Evolutionary conservation across 2,888 invertebrate species (phyloP), one percentile per base, ranked within the genome.

Genomic region (Therioaphis trifolii): DNA sequence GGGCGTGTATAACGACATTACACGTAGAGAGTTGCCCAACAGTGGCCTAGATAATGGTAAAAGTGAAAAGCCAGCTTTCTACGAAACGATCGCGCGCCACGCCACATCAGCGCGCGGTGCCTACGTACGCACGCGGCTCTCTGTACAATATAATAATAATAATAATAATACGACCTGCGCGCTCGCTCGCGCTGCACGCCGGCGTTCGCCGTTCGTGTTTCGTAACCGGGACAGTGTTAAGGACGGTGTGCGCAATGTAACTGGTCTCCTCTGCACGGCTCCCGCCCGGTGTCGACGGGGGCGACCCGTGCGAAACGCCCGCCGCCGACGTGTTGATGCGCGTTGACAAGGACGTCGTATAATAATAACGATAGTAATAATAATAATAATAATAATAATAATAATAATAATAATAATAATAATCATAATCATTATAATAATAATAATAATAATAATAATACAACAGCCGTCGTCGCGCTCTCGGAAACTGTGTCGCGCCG

Each of bases 11-110:
- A 35, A 35, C 7, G 7, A 35, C 7, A 35, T 35, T 35, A 35
- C 7, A 35, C 11, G 9, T 55, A 80, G 80, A 82, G 82, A 82
- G 82, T 82, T 82, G 82, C 82, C 18, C 74, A 82, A 82, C 82
- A 18, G 74, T 58, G 82, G 63, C 82, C 82, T 82, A 74, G 74
- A 66, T 82, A 68, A 29, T 29, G 74, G 66, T 82, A 82, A 82
- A 82, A 82, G 82, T 82, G 82, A 82, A 82, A 82, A 82, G 74
- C 52, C 46, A 74, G 74, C 82, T 82, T 82, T 82, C 82, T 82
- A 82, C 27, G 46, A 49, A 52, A 46, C 21, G 66, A 43, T 3
- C 52, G 49, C 18, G 74, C 52, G 55, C 21, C 24, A 49, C 27
- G 68, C 21, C 5, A n/a, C n/a, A n/a, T n/a, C n/a, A n/a, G n/a